Conservation (phyloP, 2,888 invertebrate species). For the Idaea straminata region DNA sequence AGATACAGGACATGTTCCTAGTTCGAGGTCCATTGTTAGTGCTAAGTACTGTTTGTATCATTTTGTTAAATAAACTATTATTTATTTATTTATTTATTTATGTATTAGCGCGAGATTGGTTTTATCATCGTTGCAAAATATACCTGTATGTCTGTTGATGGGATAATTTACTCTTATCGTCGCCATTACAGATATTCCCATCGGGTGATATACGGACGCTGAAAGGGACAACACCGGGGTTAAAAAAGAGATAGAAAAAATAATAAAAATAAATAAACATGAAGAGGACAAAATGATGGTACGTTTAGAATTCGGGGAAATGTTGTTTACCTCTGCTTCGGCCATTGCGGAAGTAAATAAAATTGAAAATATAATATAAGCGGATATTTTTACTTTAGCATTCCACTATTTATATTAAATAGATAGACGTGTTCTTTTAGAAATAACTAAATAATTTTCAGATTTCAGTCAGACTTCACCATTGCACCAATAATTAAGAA, state of each 20-base stretch:
- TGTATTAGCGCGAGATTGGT: constrained; percentile 21
- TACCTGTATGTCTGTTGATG: constrained; percentile 90
- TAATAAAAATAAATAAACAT: constrained; percentile 33
- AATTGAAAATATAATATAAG: constrained; percentile 48
- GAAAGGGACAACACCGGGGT: constrained; percentile 80
- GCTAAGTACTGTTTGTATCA: too few species aligned
- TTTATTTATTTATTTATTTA: too few species aligned
- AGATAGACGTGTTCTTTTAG: constrained; percentile 1
- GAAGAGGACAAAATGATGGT: constrained; percentile 50
- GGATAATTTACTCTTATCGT: constrained; percentile 84
- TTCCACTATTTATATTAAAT: constrained; percentile 20
- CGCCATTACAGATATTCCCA: constrained; percentile 82
- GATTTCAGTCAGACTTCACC: too few species aligned
- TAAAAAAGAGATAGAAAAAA: constrained; percentile 55
- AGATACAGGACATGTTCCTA: too few species aligned
- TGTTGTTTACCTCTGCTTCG: constrained; percentile 72
- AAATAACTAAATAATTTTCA: neutral
- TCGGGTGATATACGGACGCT: constrained; percentile 82
- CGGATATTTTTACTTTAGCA: constrained; percentile 30
- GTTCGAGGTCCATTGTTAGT: too few species aligned
- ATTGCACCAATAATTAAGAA: too few species aligned
- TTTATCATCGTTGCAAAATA: constrained; percentile 40
- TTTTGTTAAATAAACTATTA: too few species aligned
- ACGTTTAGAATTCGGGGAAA: constrained; percentile 38
- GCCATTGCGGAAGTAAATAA: constrained; percentile 66